A percentile compares a stretch with the other conserved stretches of the same genome.
Evolutionary conservation across 2,888 invertebrate genomes (phyloP).

Genomic region (Phrixothrix hirtus): DNA sequence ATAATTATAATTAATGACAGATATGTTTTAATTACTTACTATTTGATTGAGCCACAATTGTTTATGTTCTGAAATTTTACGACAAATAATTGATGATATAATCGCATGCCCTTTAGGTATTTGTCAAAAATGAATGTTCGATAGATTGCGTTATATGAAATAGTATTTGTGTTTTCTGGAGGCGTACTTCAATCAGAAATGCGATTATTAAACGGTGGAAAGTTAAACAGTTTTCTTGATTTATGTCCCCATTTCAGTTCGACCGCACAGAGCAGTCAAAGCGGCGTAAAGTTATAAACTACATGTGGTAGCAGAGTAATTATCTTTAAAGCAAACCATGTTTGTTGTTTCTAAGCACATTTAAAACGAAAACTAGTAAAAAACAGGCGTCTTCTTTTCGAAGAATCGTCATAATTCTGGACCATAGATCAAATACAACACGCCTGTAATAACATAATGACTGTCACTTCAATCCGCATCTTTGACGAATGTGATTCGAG

Average conservation of each 20-base stretch:
- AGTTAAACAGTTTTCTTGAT: conserved; percentile 35
- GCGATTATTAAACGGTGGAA: conserved; percentile 30
- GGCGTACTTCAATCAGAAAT: conserved; percentile 25
- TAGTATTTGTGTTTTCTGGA: conserved; percentile 3
- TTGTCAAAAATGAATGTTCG: neutral
- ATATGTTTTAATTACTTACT: too few species aligned
- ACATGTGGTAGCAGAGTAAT: conserved; percentile 47
- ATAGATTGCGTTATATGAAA: neutral
- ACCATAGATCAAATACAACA: conserved; percentile 52
- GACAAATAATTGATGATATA: neutral
- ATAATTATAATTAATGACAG: too few species aligned
- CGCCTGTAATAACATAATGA: conserved; percentile 56
- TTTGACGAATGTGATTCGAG: conserved; percentile 46
- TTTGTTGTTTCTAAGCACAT: conserved; percentile 53
- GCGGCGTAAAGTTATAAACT: conserved; percentile 46
- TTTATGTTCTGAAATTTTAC: neutral
- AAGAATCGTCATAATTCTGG: conserved; percentile 42
- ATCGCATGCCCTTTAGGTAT: too few species aligned
- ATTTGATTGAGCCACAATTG: too few species aligned
- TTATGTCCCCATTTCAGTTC: conserved; percentile 34
- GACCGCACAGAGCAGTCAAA: conserved; percentile 41
- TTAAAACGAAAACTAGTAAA: conserved; percentile 48
- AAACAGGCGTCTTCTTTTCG: conserved; percentile 35
- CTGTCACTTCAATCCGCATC: conserved; percentile 52
- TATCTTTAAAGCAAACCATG: conserved; percentile 41